These are phyloP conservation scores for Lepus townsendii DNA, from an alignment of 2,797 vertebrate species.

Conservation along the genomic window DNA sequence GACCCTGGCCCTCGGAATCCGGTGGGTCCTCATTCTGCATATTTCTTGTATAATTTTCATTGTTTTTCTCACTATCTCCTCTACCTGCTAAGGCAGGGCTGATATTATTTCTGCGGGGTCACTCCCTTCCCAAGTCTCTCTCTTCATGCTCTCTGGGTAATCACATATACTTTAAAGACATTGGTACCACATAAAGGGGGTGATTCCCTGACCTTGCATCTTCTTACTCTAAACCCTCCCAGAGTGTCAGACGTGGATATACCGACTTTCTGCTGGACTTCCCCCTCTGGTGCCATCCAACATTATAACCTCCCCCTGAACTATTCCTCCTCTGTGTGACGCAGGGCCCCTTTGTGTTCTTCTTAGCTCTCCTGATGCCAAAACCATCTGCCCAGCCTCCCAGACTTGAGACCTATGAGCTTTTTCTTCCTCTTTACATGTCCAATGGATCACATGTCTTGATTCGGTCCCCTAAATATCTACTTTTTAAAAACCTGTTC, in stretches of 20 bases:
- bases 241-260: background rate
- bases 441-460: background rate
- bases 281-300: background rate
- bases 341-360: background rate
- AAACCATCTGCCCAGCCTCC: background rate
- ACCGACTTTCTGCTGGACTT: no score
- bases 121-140: background rate
- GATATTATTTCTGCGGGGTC: background rate
- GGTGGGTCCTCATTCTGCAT: background rate
- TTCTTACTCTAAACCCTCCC: background rate
- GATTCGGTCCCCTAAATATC: background rate
- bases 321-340: background rate
- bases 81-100: background rate
- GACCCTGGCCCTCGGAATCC: background rate
- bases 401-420: background rate
- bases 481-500: constrained; percentile 17
- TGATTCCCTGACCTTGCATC: background rate
- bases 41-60: background rate
- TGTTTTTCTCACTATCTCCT: background rate
- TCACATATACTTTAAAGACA: background rate
- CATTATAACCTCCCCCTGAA: background rate
- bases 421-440: background rate
- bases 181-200: background rate
- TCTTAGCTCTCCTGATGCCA: background rate
- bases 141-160: background rate